Evolutionary conservation across 2,797 vertebrate species (phyloP), one percentile per base, ranked within the genome.

Genomic region (Lutjanus argentimaculatus): DNA sequence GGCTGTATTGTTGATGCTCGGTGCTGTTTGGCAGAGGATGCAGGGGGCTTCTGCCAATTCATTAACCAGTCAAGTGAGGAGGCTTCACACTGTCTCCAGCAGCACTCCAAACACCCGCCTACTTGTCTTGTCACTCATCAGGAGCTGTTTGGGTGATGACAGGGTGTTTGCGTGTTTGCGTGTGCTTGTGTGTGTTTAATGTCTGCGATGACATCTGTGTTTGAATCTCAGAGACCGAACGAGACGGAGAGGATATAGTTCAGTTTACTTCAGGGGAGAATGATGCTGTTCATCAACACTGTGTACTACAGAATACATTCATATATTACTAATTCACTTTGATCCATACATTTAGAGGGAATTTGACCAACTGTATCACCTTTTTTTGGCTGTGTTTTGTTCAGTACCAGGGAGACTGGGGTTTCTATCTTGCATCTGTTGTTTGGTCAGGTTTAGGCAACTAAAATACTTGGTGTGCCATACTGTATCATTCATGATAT

Each of bases 1-100:
- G 76, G 83, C 80, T 85, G 62, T 84, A 84, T 84, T 90, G 90
- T 91, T 89, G 89, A 87, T 85, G 76, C 83, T 81, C 81, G 75
- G 73, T 66, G 57, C 85, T 85, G 88, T 78, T 92, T 95, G 94
- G 94, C 91, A 85, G 82, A 72, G 80, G 82, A 84, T 22, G n/a
- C 71, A 7, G 78, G 63, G 66, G 82, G 80, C 80, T 77, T 62
- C 58, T 89, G 92, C 91, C 92, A 93, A 91, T 90, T 92, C 80
- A 93, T 95, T 91, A 92, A 91, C 78, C 85, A 72, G 78, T 80
- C 85, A 67, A 48, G 72, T 82, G 70, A 89, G 83, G 81, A 87
- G 86, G 83, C 82, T 89, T 93, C 88, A 85, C 88, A 83, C 83
- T 5, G 79, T 88, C 84, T 89, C 49, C 77, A 77, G 79, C 67